A percentile compares a stretch with the other conserved stretches of the same genome.
Conservation (phyloP, 2,888 invertebrate species). For the Torymus aiolomorphi region DNA sequence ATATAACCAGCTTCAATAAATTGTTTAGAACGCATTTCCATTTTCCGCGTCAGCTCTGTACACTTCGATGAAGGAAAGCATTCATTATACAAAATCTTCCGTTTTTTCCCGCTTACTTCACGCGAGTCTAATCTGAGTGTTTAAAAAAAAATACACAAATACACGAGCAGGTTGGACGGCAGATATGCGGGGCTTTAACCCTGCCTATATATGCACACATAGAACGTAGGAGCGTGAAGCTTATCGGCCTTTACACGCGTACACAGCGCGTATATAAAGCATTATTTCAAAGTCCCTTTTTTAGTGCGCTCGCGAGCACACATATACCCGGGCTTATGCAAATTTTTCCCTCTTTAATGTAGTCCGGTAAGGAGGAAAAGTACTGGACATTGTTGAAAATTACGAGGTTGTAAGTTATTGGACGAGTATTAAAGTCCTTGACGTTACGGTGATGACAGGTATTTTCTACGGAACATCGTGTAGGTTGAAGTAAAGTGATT, state of each 20-base stretch:
- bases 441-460: not conserved
- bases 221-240: slow-evolving; percentile 20
- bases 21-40: too few relatives aligned
- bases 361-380: not conserved
- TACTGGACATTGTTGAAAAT: slow-evolving; percentile 13
- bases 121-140: not conserved
- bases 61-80: not conserved
- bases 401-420: not conserved
- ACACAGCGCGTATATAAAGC: not conserved
- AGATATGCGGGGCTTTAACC: slow-evolving; percentile 8
- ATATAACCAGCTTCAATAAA: too few relatives aligned
- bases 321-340: not conserved
- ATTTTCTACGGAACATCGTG: not conserved
- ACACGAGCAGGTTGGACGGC: not conserved
- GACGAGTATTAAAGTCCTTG: slow-evolving; percentile 3
- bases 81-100: not conserved
- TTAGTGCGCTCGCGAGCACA: not conserved
- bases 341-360: not conserved
- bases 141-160: slow-evolving; percentile 2
- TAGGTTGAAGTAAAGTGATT: not conserved
- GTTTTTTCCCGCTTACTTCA: too few relatives aligned
- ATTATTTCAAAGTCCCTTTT: slow-evolving; percentile 19
- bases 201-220: not conserved
- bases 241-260: slow-evolving; percentile 17
- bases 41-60: too few relatives aligned